Percentiles rank a stretch among this genome's conserved stretches.
Evolutionary conservation across 2,113 vertebrate species (phyloP).

Genomic region (Puntigrus tetrazona): DNA sequence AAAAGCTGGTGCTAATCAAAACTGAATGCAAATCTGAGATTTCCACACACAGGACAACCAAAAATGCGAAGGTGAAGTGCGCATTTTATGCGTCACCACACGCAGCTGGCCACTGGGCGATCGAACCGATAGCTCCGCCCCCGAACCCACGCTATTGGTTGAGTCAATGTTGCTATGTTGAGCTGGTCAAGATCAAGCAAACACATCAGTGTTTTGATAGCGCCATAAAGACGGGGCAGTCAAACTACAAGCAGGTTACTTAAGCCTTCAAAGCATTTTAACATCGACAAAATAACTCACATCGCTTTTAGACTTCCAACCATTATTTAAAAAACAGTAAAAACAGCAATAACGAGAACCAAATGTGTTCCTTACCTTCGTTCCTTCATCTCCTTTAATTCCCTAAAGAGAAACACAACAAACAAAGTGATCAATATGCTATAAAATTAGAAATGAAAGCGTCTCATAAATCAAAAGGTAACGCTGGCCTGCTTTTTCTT

Average conservation of each 20-base stretch:
- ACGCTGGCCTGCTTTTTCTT: neutral
- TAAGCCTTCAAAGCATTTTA: neutral
- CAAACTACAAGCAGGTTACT: neutral
- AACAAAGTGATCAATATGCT: slow-evolving; percentile 9
- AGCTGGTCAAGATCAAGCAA: neutral
- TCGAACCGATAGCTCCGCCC: neutral
- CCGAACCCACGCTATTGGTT: slow-evolving; percentile 6
- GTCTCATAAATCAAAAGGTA: neutral
- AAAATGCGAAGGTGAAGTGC: neutral
- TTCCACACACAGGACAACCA: neutral
- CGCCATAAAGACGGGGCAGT: neutral
- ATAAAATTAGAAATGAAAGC: neutral
- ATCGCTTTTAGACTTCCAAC: neutral
- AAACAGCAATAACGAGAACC: slow-evolving; percentile 5
- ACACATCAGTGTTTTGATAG: neutral
- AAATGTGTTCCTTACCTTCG: slow-evolving; percentile 64
- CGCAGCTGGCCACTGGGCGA: neutral
- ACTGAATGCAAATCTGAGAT: neutral
- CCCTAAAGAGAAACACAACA: slow-evolving; percentile 59
- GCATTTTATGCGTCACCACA: neutral
- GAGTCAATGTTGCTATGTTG: slow-evolving; percentile 13
- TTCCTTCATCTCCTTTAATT: slow-evolving; percentile 64
- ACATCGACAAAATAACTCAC: neutral
- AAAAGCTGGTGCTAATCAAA: neutral
- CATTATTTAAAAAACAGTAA: neutral